phyloP scores from a whole-genome alignment of 1,140 invertebrate genomes.

The Drosophila arawakana region DNA sequence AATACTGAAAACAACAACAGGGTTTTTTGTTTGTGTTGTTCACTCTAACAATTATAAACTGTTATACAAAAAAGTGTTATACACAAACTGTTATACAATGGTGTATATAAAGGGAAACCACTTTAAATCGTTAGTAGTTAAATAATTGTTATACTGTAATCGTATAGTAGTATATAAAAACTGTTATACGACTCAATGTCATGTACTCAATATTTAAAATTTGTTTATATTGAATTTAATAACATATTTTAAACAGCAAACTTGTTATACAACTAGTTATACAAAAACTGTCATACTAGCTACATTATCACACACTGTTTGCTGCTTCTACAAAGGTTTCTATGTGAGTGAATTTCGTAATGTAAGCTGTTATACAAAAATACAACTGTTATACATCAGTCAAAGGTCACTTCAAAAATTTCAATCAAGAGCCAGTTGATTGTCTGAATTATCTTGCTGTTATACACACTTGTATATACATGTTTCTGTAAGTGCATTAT shows the following conservation, averaged over 20 bases:
- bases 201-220: no score
- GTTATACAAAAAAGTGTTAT: constrained; percentile 19
- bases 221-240: not conserved
- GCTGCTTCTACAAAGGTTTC: no score
- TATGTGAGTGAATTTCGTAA: no score
- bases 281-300: not conserved
- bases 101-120: not conserved
- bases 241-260: constrained; percentile 2
- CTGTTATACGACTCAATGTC: constrained; percentile 1
- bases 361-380: not conserved
- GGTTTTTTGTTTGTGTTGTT: not conserved
- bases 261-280: not conserved
- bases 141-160: not conserved
- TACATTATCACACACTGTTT: no score
- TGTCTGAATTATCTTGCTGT: not conserved
- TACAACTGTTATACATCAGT: not conserved
- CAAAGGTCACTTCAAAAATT: not conserved
- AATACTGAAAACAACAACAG: constrained; percentile 9
- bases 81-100: constrained; percentile 13
- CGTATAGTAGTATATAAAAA: not conserved
- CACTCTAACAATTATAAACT: not conserved
- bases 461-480: not conserved
- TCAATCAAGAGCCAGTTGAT: not conserved
- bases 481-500: not conserved
- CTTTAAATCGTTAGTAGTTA: not conserved